A percentile compares a stretch with the other conserved stretches of the same genome.
These are phyloP conservation scores for Cylloceria caligata DNA, from an alignment of 2,888 invertebrate species.

Conservation along the genomic window DNA sequence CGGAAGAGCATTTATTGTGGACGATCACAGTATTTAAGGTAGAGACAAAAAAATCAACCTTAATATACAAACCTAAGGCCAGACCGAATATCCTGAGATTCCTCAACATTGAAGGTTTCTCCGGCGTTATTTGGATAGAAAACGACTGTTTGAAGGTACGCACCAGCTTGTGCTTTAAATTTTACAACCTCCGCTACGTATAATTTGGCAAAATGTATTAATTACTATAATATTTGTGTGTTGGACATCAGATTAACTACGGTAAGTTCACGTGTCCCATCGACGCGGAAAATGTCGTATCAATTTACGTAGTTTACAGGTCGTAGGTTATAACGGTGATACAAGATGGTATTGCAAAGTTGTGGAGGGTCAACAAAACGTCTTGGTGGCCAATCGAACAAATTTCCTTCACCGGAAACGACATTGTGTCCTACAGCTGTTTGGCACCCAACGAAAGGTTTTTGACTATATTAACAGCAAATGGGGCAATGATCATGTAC, in stretches of 20 bases:
- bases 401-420: constrained; percentile 39
- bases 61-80: constrained; percentile 55
- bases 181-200: background rate
- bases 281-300: constrained; percentile 74
- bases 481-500: constrained; percentile 71
- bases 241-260: too few relatives aligned
- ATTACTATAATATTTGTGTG: too few relatives aligned
- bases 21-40: constrained; percentile 84
- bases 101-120: constrained; percentile 35
- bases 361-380: constrained; percentile 73
- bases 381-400: constrained; percentile 60
- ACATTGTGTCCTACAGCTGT: constrained; percentile 72
- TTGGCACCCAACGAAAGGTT: constrained; percentile 73
- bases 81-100: constrained; percentile 64
- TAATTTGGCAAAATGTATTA: background rate
- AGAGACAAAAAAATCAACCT: constrained; percentile 80
- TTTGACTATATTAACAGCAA: constrained; percentile 74
- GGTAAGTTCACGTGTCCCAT: too few relatives aligned
- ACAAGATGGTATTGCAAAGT: constrained; percentile 72
- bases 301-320: constrained; percentile 73
- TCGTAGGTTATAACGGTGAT: constrained; percentile 75
- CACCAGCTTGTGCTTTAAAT: background rate
- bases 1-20: constrained; percentile 65
- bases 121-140: constrained; percentile 66
- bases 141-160: constrained; percentile 68